Percentiles rank a stretch among this genome's conserved stretches.
Evolutionary conservation across 2,113 vertebrate species (phyloP).

Genomic region (Brevimyrus niger): DNA sequence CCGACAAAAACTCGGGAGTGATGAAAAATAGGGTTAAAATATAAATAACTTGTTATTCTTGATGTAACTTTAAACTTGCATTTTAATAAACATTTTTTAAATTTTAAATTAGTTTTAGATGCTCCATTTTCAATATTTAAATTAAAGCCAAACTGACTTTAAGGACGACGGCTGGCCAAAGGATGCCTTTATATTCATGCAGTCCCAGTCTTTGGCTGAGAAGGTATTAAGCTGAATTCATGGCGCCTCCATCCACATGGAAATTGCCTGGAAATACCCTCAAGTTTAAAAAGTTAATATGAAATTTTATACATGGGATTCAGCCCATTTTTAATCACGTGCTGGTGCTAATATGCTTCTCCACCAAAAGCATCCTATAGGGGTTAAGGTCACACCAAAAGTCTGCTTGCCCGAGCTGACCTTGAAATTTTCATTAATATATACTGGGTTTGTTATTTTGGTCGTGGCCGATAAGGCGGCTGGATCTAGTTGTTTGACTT

Average conservation of each 20-base stretch:
- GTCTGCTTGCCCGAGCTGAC: neutral
- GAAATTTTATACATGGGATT: neutral
- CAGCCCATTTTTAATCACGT: neutral
- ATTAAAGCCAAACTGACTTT: neutral
- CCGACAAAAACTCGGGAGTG: neutral
- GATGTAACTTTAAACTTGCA: neutral
- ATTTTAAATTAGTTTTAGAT: neutral
- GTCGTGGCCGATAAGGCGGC: neutral
- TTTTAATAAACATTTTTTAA: neutral
- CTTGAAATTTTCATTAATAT: neutral
- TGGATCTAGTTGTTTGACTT: neutral
- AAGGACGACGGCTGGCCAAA: neutral
- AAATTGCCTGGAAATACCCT: neutral
- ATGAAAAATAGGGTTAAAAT: neutral
- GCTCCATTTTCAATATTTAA: neutral
- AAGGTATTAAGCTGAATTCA: neutral
- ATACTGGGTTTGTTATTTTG: neutral
- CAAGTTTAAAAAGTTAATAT: neutral
- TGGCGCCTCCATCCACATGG: neutral
- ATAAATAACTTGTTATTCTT: neutral
- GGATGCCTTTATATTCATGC: neutral
- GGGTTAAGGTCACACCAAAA: neutral
- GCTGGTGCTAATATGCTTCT: neutral
- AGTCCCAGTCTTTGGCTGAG: neutral
- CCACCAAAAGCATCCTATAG: neutral